These are phyloP conservation scores for Notolabrus celidotus DNA, from an alignment of 2,797 vertebrate species.

Conservation along the genomic window DNA sequence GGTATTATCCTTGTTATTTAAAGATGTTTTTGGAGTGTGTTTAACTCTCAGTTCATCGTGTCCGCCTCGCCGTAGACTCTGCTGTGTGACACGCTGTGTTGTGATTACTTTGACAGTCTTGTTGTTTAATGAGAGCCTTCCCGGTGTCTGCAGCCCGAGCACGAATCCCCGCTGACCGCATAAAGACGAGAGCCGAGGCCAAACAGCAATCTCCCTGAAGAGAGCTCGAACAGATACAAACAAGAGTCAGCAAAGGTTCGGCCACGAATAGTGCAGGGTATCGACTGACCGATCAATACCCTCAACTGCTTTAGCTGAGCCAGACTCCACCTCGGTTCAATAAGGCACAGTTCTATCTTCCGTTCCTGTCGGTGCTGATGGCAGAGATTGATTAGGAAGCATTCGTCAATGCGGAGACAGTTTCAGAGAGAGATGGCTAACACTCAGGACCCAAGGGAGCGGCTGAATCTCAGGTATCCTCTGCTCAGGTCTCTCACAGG, in stretches of 20 bases:
- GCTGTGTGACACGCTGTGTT: conserved; percentile 21
- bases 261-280: conserved; percentile 67
- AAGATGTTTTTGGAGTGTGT: too few species aligned
- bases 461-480: conserved; percentile 14
- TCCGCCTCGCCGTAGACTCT: conserved; percentile 20
- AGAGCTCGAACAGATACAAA: conserved; percentile 60
- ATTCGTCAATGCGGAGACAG: conserved; percentile 70
- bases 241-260: conserved; percentile 64
- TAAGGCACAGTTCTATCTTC: conserved; percentile 75
- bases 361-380: conserved; percentile 69
- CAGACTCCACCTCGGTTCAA: conserved; percentile 75
- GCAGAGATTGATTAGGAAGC: conserved; percentile 76
- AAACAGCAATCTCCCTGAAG: conserved; percentile 57
- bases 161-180: conserved; percentile 40
- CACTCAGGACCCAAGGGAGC: conserved; percentile 40
- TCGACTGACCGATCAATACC: conserved; percentile 74
- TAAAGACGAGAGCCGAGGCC: conserved; percentile 57
- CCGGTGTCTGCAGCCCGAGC: conserved; percentile 14
- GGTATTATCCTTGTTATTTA: too few species aligned
- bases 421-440: conserved; percentile 45
- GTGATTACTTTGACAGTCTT: conserved; percentile 52
- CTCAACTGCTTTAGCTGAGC: conserved; percentile 77
- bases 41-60: too few species aligned
- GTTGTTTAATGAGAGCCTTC: conserved; percentile 54
- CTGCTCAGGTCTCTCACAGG: conserved; percentile 26